These are phyloP conservation scores for Orestias chungarensis DNA, from an alignment of 2,797 vertebrate genomes.

Conservation along the genomic window DNA sequence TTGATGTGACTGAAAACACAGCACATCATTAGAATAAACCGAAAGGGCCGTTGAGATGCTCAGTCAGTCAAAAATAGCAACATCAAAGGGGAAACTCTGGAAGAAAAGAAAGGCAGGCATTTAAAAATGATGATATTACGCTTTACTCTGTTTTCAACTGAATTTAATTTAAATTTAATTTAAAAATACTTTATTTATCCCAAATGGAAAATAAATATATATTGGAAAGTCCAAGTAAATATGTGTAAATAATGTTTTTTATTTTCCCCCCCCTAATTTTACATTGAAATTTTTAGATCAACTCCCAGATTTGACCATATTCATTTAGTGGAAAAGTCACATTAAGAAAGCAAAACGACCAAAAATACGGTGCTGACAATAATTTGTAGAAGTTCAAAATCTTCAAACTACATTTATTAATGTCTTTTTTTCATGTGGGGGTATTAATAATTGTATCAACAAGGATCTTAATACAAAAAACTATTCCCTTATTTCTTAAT, in stretches of 20 bases:
- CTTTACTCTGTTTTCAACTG: background rate
- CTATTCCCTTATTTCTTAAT: too few relatives aligned
- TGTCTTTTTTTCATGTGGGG: too few relatives aligned
- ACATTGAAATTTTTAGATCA: background rate
- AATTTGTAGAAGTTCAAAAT: too few relatives aligned
- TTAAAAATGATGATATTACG: background rate
- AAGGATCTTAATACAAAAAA: too few relatives aligned
- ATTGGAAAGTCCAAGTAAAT: background rate
- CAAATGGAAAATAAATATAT: too few relatives aligned
- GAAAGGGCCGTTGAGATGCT: background rate
- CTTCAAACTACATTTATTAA: too few relatives aligned
- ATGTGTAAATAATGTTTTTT: background rate
- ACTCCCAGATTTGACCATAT: background rate
- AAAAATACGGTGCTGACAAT: background rate
- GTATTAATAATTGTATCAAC: too few relatives aligned
- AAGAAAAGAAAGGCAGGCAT: background rate
- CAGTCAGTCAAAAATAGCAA: background rate
- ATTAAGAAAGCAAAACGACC: too few relatives aligned
- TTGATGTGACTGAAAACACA: constrained; percentile 92
- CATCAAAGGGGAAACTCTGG: background rate
- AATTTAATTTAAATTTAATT: too few relatives aligned
- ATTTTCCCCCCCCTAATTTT: background rate
- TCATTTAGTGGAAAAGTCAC: background rate
- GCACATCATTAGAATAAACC: constrained; percentile 4
- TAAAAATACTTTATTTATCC: too few relatives aligned